phyloP scores from a whole-genome alignment of 2,113 vertebrate genomes.

The Aptenodytes forsteri region DNA sequence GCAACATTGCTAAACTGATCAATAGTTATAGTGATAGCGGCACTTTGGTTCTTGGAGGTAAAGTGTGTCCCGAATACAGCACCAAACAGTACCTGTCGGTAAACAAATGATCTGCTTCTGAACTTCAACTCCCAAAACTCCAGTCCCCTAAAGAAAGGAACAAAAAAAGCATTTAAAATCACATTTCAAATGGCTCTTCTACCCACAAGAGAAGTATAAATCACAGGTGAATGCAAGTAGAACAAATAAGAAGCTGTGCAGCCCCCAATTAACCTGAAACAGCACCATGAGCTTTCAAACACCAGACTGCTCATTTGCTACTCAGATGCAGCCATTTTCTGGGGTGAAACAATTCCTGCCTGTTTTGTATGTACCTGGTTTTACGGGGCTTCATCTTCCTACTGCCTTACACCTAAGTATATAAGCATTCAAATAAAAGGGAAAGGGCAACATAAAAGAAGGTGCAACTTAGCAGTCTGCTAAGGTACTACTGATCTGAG shows the following conservation, averaged over 20 bases:
- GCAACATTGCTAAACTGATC: not conserved
- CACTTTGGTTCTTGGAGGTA: not conserved
- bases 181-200: not conserved
- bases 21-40: accelerated
- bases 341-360: not conserved
- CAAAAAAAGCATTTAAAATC: not conserved
- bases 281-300: not conserved
- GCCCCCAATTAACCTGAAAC: not conserved
- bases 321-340: not conserved
- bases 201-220: not conserved
- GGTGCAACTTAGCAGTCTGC: not conserved
- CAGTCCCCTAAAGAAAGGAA: constrained; percentile 71
- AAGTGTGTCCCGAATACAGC: not conserved
- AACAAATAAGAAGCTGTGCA: not conserved
- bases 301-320: not conserved
- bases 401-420: not conserved
- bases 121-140: constrained; percentile 86
- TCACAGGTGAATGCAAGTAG: accelerated
- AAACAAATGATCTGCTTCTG: constrained; percentile 85
- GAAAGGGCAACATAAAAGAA: not conserved
- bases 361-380: not conserved
- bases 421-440: not conserved
- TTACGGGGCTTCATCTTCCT: not conserved
- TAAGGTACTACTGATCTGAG: not conserved
- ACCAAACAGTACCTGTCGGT: constrained; percentile 81